Percentiles rank a stretch among this genome's conserved stretches.
Evolutionary conservation across 30 jellyfish, hydroid and myxozoan species (phyloP).

Genomic region (Pelagia noctiluca): DNA sequence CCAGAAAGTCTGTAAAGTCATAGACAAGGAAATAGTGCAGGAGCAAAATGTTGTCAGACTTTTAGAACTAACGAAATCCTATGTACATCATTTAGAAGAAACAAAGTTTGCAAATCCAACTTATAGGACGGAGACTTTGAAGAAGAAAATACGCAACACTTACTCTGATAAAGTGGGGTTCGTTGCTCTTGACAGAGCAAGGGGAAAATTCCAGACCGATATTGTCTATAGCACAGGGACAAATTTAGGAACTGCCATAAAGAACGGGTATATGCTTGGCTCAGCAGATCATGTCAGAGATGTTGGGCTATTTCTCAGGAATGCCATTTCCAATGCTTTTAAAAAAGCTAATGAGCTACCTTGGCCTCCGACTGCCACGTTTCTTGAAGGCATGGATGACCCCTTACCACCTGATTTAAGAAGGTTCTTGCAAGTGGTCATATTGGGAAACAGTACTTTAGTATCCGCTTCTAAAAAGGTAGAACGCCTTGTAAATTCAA

Average conservation of each 20-base stretch:
- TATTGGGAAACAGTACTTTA: neutral
- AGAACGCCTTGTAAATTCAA: neutral
- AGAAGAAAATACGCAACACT: neutral
- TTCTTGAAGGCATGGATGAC: conserved; percentile 15
- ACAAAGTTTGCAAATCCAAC: neutral
- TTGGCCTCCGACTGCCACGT: conserved; percentile 12
- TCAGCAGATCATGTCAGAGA: conserved; percentile 31
- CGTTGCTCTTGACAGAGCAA: too few species aligned
- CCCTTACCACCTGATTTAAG: conserved; percentile 10
- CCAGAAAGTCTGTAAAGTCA: conserved; percentile 18
- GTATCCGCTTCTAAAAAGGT: neutral
- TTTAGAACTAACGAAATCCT: neutral
- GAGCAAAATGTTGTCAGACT: neutral
- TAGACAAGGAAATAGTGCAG: too few species aligned
- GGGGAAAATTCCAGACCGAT: too few species aligned
- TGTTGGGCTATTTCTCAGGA: conserved; percentile 12
- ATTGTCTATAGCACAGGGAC: too few species aligned
- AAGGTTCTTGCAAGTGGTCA: neutral
- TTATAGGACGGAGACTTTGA: neutral
- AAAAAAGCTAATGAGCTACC: conserved; percentile 10
- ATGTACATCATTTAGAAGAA: too few species aligned
- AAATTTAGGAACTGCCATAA: too few species aligned
- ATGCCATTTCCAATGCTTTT: too few species aligned
- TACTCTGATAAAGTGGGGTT: neutral
- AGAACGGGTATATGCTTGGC: conserved; percentile 23